These are phyloP conservation scores for Pomacea canaliculata DNA, from an alignment of 2,888 invertebrate genomes.

Conservation along the genomic window DNA sequence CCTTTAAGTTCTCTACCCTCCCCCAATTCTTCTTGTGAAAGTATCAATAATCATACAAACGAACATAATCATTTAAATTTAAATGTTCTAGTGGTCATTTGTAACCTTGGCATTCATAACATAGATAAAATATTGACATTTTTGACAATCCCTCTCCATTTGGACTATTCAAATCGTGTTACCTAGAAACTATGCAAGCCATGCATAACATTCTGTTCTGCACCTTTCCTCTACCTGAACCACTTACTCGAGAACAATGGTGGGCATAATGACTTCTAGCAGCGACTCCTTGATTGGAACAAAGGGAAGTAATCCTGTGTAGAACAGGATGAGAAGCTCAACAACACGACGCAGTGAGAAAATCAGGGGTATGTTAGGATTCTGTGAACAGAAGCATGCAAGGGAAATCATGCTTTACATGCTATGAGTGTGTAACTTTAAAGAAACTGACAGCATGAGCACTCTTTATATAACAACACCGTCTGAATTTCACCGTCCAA, in stretches of 20 bases:
- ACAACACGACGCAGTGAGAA: conserved; percentile 75
- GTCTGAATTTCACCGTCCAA: not conserved
- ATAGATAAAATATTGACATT: too few relatives aligned
- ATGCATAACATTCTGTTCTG: too few relatives aligned
- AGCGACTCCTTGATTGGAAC: conserved; percentile 77
- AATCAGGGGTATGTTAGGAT: conserved; percentile 76
- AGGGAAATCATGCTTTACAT: conserved; percentile 19
- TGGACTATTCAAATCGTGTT: too few relatives aligned
- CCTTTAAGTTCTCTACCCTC: too few relatives aligned
- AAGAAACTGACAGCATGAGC: not conserved
- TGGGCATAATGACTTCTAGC: conserved; percentile 77
- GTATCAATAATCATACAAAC: too few relatives aligned
- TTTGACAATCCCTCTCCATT: too few relatives aligned
- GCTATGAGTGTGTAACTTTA: not conserved
- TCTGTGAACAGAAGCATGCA: conserved; percentile 70
- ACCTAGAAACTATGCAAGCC: too few relatives aligned
- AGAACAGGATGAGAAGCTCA: conserved; percentile 73
- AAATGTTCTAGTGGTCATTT: too few relatives aligned
- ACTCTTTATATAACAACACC: not conserved
- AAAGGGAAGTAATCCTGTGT: conserved; percentile 78
- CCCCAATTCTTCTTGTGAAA: too few relatives aligned
- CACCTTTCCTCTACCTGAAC: not conserved
- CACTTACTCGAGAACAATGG: conserved; percentile 71
- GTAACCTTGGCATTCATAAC: too few relatives aligned
- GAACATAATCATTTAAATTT: too few relatives aligned